phyloP scores from a whole-genome alignment of 2,888 invertebrate species.

The Cenopis cana region DNA sequence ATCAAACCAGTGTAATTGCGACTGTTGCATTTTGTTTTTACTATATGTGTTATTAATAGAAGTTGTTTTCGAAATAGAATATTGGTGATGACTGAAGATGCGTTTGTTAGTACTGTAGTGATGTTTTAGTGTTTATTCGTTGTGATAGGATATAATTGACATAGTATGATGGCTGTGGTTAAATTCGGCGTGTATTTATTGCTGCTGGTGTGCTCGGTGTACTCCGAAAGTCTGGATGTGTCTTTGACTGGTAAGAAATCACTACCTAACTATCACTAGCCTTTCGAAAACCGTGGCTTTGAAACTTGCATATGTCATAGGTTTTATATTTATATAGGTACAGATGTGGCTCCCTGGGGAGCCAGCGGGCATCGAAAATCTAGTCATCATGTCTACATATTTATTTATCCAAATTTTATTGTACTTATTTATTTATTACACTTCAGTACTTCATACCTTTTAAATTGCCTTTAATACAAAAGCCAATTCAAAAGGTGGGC shows the following conservation, averaged over 20 bases:
- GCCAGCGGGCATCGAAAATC: no score
- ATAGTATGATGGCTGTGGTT: constrained; percentile 70
- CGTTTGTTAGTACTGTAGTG: constrained; percentile 54
- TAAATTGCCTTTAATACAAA: no score
- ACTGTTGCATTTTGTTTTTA: constrained; percentile 10
- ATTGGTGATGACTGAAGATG: constrained; percentile 67
- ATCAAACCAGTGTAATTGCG: constrained; percentile 22
- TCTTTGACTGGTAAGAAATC: constrained; percentile 67
- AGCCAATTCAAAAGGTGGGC: no score
- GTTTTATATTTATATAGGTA: no score
- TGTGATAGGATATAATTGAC: constrained; percentile 68
- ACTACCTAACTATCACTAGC: no score
- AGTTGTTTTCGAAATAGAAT: constrained; percentile 46
- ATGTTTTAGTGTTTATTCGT: constrained; percentile 68
- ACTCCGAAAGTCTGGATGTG: constrained; percentile 73
- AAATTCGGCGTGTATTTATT: constrained; percentile 77
- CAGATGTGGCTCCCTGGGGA: no score
- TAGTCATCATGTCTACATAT: no score
- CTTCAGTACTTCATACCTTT: no score
- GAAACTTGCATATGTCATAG: no score
- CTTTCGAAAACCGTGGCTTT: no score
- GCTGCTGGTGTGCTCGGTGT: constrained; percentile 68
- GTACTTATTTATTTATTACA: no score
- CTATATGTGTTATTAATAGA: constrained; percentile 37
- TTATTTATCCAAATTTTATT: no score